Evolutionary conservation across 2,797 vertebrate genomes (phyloP), one percentile per base, ranked within the genome.

Genomic region (Coracias cyanogaster): DNA sequence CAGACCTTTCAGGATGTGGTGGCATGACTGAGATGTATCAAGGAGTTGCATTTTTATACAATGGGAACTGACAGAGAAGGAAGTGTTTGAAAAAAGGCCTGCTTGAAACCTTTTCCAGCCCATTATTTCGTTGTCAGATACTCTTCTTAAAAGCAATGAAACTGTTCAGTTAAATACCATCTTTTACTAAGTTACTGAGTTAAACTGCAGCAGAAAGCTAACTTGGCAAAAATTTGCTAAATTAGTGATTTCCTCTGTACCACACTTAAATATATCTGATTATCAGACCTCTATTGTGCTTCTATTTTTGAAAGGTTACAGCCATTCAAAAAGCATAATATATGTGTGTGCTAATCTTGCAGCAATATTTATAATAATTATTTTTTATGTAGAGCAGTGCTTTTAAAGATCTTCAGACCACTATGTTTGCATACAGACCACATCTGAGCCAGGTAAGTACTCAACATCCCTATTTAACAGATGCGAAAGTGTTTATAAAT

Each of bases 181-280:
- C 2, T 43, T 24, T 86, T 74, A 22, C 20, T 60, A 67, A 91
- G 14, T 64, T 64, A 31, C 25, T 71, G n/a, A 90, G 20, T 71
- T 82, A 57, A 73, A 71, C 55, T 71, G 37, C 37, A 49, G 57
- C 52, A 79, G 60, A 82, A 91, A 66, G n/a, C 41, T 80, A 80
- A 41, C 55, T 49, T 37, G 14, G 24, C 1, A 0, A 73, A 73
- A 28, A 39, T 70, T 39, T 80, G 28, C 55, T 89, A 15, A 76
- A 84, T 43, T 10, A 92, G 51, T 57, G 1, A 51, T 64, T 82
- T 93, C 46, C 15, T 41, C 24, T 28, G 19, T 48, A 39, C 67
- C 35, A 69, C 35, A n/a, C 14, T 24, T 79, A 55, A 85, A 37
- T 78, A 9, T 15, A 61, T 45, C 3, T 71, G 65, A 37, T 33